These are phyloP conservation scores for Apteryx mantelli DNA, from an alignment of 2,113 vertebrate genomes.

Conservation along the genomic window DNA sequence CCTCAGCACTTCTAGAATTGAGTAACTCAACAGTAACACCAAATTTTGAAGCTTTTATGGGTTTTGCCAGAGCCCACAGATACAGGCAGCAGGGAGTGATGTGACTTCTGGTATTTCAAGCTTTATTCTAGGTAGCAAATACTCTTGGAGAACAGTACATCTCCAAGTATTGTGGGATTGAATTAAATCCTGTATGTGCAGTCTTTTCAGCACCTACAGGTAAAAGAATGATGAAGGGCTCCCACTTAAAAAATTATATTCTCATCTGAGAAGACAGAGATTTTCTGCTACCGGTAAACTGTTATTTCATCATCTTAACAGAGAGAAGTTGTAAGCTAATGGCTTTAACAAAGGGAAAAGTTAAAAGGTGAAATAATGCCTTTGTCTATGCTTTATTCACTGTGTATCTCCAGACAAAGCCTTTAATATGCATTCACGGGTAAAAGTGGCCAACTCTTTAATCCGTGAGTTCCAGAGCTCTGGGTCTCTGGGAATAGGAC, in stretches of 20 bases:
- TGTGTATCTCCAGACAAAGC: background rate
- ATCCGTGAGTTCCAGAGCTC: constrained; percentile 36
- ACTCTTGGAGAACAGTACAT: background rate
- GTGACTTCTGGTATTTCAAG: background rate
- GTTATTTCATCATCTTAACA: constrained; percentile 10
- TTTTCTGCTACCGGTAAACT: background rate
- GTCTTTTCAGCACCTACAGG: background rate
- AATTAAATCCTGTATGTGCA: background rate
- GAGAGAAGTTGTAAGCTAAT: background rate
- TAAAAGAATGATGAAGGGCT: background rate
- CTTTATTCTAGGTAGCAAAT: background rate
- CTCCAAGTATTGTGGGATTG: background rate
- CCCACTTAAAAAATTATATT: background rate
- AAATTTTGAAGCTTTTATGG: background rate
- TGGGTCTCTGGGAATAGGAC: background rate
- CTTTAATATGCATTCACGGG: constrained; percentile 1
- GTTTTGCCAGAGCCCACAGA: background rate
- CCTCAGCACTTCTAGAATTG: background rate
- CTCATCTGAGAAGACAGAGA: background rate
- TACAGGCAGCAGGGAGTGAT: background rate
- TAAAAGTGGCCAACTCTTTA: background rate
- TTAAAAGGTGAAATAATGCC: constrained; percentile 25
- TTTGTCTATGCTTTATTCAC: background rate
- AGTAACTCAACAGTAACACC: background rate
- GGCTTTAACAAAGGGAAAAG: constrained; percentile 6